Conservation (phyloP, 2,888 invertebrate genomes). For the Perithous albicinctus region DNA sequence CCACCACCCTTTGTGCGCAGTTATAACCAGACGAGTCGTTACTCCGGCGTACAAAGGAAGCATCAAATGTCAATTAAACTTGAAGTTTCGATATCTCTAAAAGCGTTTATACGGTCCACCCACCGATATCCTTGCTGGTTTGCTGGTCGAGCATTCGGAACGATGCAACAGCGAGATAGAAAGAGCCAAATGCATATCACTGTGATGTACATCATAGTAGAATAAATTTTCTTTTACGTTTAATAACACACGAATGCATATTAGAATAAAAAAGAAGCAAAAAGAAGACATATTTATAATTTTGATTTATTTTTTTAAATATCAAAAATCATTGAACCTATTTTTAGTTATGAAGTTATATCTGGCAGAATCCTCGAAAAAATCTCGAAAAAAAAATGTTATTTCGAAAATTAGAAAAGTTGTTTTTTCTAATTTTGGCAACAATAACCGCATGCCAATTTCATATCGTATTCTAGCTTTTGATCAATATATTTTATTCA, state of each 20-base stretch:
- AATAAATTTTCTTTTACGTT: neutral
- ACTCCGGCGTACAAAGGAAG: constrained; percentile 26
- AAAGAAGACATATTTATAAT: neutral
- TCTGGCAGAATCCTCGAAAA: too few relatives aligned
- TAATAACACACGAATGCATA: neutral
- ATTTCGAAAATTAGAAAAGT: too few relatives aligned
- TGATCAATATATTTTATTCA: too few relatives aligned
- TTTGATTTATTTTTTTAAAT: neutral
- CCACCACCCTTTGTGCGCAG: neutral
- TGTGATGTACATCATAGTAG: neutral
- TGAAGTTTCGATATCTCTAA: constrained; percentile 60
- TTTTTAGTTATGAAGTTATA: too few relatives aligned
- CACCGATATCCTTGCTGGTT: constrained; percentile 38
- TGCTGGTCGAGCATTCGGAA: constrained; percentile 36
- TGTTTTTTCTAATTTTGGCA: too few relatives aligned
- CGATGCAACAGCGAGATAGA: constrained; percentile 14
- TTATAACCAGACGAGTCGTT: constrained; percentile 26
- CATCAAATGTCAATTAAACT: constrained; percentile 64
- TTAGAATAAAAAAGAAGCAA: neutral
- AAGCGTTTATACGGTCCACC: constrained; percentile 10
- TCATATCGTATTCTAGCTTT: too few relatives aligned
- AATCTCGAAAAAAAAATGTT: too few relatives aligned
- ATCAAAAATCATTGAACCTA: too few relatives aligned
- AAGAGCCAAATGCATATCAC: neutral
- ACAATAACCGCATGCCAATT: too few relatives aligned